These are phyloP conservation scores for Hesperia comma DNA, from an alignment of 2,888 invertebrate species.

Conservation along the genomic window DNA sequence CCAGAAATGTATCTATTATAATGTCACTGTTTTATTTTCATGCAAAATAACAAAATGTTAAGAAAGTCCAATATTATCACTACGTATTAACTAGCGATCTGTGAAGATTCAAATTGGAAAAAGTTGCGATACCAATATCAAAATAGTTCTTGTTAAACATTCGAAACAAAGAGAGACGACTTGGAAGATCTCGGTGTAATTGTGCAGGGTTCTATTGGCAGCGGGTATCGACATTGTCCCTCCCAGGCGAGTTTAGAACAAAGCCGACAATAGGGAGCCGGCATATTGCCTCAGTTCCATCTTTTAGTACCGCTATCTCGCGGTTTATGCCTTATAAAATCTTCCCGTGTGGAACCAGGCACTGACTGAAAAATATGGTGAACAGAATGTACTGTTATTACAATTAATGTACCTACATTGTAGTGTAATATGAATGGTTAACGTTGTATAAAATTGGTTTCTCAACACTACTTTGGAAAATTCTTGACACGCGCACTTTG, in stretches of 20 bases:
- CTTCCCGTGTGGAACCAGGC: conserved; percentile 62
- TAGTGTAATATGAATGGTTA: neutral
- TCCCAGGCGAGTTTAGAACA: conserved; percentile 51
- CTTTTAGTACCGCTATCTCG: conserved; percentile 75
- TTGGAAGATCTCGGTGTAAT: conserved; percentile 26
- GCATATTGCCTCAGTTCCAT: conserved; percentile 75
- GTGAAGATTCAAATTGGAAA: conserved; percentile 11
- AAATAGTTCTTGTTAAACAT: conserved; percentile 25
- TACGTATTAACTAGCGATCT: too few species aligned
- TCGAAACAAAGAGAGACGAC: conserved; percentile 26
- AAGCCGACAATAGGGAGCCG: conserved; percentile 73
- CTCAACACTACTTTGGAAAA: too few species aligned
- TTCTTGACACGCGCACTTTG: too few species aligned
- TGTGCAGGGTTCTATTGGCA: conserved; percentile 28
- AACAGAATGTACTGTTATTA: conserved; percentile 17
- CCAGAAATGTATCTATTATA: too few species aligned
- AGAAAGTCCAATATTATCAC: neutral
- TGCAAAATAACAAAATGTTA: neutral
- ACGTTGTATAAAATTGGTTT: too few species aligned
- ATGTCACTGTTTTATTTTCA: neutral
- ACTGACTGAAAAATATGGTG: conserved; percentile 25
- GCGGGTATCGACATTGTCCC: conserved; percentile 31
- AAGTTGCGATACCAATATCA: conserved; percentile 9
- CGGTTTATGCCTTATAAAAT: conserved; percentile 78
- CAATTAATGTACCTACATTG: conserved; percentile 18